Evolutionary conservation across 2,888 invertebrate genomes (phyloP).

Genomic region (Trissolcus brochymenae): DNA sequence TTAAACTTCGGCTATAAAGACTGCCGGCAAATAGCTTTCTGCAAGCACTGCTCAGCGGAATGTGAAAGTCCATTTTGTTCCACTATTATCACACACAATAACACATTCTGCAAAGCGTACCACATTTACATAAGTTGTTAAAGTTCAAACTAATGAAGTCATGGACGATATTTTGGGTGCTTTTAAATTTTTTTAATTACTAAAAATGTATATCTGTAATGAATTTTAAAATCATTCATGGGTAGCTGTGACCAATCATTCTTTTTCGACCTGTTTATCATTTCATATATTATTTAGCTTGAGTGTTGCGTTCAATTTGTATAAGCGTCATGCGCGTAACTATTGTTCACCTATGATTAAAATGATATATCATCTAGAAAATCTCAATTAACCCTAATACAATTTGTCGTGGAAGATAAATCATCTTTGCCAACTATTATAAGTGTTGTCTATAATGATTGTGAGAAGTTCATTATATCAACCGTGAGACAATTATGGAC

Average conservation of each 20-base stretch:
- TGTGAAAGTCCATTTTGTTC: conserved; percentile 67
- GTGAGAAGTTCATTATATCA: conserved; percentile 41
- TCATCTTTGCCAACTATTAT: conserved; percentile 7
- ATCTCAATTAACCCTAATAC: conserved; percentile 31
- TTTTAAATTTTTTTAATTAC: neutral
- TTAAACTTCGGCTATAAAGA: conserved; percentile 67
- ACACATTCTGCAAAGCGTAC: conserved; percentile 21
- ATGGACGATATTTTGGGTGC: conserved; percentile 27
- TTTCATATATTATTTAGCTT: too few relatives aligned
- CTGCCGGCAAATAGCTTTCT: conserved; percentile 68
- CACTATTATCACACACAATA: conserved; percentile 52
- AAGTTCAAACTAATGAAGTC: conserved; percentile 42
- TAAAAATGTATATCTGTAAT: too few relatives aligned
- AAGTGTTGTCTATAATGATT: conserved; percentile 27
- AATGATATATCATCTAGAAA: conserved; percentile 1
- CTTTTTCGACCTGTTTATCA: too few relatives aligned
- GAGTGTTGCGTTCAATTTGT: too few relatives aligned
- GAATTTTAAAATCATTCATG: too few relatives aligned
- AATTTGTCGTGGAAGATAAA: conserved; percentile 43
- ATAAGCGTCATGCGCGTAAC: too few relatives aligned
- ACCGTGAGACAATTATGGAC: conserved; percentile 48
- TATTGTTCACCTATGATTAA: too few relatives aligned
- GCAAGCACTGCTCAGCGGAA: conserved; percentile 61
- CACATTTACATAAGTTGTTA: conserved; percentile 29
- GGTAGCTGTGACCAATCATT: too few relatives aligned